Evolutionary conservation across 2,888 invertebrate genomes (phyloP).

Genomic region (Aphodius sticticus): DNA sequence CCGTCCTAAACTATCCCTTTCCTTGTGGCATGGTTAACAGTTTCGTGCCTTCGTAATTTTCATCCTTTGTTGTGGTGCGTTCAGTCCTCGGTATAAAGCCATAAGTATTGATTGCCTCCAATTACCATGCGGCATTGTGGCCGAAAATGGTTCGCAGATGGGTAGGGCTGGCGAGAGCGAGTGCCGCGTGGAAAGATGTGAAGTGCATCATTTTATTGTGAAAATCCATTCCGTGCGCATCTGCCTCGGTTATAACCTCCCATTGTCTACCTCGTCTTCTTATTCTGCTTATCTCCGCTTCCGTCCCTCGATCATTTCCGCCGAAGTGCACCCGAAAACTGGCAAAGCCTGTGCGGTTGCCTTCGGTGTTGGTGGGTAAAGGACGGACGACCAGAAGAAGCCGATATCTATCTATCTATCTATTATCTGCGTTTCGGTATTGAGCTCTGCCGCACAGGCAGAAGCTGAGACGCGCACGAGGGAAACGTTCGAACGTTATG

Average conservation of each 20-base stretch:
- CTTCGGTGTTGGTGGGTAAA: constrained; percentile 29
- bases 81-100: neutral
- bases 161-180: neutral
- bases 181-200: constrained; percentile 44
- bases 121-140: neutral
- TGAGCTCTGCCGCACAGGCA: constrained; percentile 33
- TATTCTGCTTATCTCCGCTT: constrained; percentile 61
- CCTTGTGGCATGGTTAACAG: neutral
- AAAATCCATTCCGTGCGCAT: constrained; percentile 56
- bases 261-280: constrained; percentile 60
- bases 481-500: constrained; percentile 19
- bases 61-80: neutral
- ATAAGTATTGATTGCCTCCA: constrained; percentile 4
- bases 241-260: constrained; percentile 55
- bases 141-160: neutral
- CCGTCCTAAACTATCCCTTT: neutral
- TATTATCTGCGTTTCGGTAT: constrained; percentile 44
- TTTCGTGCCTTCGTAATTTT: neutral
- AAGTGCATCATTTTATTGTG: constrained; percentile 54
- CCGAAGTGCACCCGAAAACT: constrained; percentile 60
- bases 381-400: constrained; percentile 39
- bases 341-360: constrained; percentile 49
- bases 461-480: neutral
- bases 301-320: constrained; percentile 60
- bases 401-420: constrained; percentile 48